Base-by-base conservation (phyloP, 2,113 vertebrate genomes). In the Arvicanthis niloticus region DNA sequence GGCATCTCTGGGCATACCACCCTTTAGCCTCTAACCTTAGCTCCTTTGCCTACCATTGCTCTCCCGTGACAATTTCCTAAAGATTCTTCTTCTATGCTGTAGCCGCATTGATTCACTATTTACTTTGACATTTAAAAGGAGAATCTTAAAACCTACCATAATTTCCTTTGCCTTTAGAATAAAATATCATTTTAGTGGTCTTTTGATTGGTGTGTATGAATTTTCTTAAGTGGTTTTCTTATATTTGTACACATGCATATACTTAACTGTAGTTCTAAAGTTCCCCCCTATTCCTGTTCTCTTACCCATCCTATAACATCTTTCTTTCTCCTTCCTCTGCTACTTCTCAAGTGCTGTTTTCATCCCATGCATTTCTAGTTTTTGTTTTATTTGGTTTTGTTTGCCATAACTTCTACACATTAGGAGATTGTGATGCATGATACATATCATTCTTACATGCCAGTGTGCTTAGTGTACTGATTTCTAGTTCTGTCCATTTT, bases 1-100 rank as follows among this genome's bases (percentile, higher is more conserved):
- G 9, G 80, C 11, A 0, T 82, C 31, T 67, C 12, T 53, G 17
- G 26, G 1, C 15, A 2, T 0, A 5, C 24, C 34, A 21, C 1
- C 42, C 26, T 53, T 62, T 12, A 24, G 26, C 24, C 48, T 56
- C 68, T 37, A 68, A 87, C 77, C 75, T 67, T 40, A 19, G 9
- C 19, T 31, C 2, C 60, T 58, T 11, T 31, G 19, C 16, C 73
- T 1, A 0, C 51, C 62, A 15, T 53, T 90, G 51, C 29, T 91
- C 5, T 56, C 26, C 34, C 58, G 8, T 80, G 51, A 29, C 17
- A 0, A 58, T 75, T 93, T 40, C 56, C 31, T 75, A 60, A n/a
- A 4, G 17, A 40, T 8, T 70, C 22, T 88, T 7, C 37, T 13
- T 42, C 29, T 75, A 48, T 84, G 26, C 19, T 77, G 0, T 56